Conservation (phyloP, 2,113 vertebrate genomes). For the Oenanthe oenanthe region DNA sequence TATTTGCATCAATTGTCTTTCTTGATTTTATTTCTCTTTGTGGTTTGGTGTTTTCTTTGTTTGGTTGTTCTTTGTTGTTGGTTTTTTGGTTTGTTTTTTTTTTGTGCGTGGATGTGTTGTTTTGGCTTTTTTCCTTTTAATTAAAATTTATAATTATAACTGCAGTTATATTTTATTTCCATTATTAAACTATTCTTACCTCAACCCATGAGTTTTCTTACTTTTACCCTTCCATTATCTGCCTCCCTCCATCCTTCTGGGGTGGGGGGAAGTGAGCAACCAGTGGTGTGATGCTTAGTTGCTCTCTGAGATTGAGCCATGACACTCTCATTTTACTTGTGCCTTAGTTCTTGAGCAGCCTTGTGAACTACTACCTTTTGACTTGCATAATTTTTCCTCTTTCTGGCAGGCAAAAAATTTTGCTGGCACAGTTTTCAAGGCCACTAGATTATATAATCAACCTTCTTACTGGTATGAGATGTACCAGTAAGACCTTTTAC, state of each 20-base stretch:
- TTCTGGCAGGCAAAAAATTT: neutral
- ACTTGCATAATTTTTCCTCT: neutral
- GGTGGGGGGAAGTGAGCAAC: fast-evolving
- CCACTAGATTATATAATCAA: neutral
- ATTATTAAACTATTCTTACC: neutral
- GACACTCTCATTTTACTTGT: neutral
- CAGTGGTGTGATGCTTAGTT: neutral
- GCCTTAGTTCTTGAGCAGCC: neutral
- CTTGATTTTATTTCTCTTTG: neutral
- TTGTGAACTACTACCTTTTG: neutral
- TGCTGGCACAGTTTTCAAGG: neutral
- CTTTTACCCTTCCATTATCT: neutral
- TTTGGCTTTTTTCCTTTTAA: neutral
- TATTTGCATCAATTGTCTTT: neutral
- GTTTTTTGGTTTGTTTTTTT: neutral
- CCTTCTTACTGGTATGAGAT: neutral
- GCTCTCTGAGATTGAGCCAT: neutral
- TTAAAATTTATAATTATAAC: neutral
- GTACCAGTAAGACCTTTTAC: neutral
- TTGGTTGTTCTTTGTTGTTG: neutral
- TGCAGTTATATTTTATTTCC: neutral
- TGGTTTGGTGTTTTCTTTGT: neutral
- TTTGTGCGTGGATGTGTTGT: neutral
- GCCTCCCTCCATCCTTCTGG: neutral
- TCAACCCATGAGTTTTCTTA: neutral